A percentile compares a stretch with the other conserved stretches of the same genome.
Conservation (phyloP, 2,888 invertebrate genomes). For the Anaspis maculata region DNA sequence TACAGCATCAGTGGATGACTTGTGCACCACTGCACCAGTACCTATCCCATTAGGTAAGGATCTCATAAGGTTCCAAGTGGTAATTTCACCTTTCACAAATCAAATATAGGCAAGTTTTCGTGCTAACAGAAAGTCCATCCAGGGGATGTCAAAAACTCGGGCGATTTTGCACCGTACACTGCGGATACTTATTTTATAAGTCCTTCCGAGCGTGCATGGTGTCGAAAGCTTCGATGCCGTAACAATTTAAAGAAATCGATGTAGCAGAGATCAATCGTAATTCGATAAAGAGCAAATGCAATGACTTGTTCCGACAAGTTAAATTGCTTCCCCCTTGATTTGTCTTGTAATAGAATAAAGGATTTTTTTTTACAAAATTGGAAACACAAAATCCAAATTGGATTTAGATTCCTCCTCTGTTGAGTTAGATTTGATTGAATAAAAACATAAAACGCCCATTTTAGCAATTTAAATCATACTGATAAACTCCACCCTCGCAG, state of each 20-base stretch:
- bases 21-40: no score
- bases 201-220: background rate
- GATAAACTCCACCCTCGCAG: conserved; percentile 29
- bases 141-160: background rate
- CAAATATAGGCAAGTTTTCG: no score
- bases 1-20: no score
- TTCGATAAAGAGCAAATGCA: conserved; percentile 32
- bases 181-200: no score
- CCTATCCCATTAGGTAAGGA: no score
- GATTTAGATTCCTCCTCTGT: conserved; percentile 26
- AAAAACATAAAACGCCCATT: conserved; percentile 42
- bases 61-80: no score
- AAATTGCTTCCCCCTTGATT: conserved; percentile 30
- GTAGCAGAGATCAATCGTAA: conserved; percentile 38
- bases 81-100: no score
- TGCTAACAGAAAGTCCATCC: no score
- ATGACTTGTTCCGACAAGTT: conserved; percentile 31
- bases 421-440: conserved; percentile 37
- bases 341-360: conserved; percentile 29
- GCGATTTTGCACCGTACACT: no score
- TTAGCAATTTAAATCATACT: conserved; percentile 43
- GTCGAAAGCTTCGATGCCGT: no score
- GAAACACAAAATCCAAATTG: conserved; percentile 33
- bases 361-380: conserved; percentile 31
- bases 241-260: conserved; percentile 22